Base-by-base conservation (phyloP, 2,113 vertebrate species). In the Coreoperca whiteheadi region DNA sequence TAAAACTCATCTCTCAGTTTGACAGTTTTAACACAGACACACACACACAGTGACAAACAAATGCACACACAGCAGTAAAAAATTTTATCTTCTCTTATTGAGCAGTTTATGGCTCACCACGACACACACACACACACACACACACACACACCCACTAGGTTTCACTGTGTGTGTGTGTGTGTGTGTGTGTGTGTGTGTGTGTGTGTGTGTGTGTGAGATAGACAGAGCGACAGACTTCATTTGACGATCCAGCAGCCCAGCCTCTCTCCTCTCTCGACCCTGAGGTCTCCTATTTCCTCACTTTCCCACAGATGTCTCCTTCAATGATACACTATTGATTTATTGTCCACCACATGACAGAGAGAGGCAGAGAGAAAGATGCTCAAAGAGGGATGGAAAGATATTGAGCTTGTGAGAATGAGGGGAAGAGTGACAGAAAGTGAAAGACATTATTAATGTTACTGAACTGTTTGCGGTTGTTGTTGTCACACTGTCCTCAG, bases 261-360 rank as follows among this genome's bases (percentile, higher is more conserved):
- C 65, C 77, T 81, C 77, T 68, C 75, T 80, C 46, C 82, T 74
- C 79, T 75, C 59, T 61, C 80, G 30, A 68, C 79, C 79, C 67
- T 11, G 77, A 83, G 60, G 80, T 86, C 88, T 79, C 87, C 80
- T 56, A 57, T 90, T 87, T 88, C 88, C 80, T 84, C 83, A 25
- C 86, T 81, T 85, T 91, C 85, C 87, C 83, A 88, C 87, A 92
- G 88, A 89, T 70, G 84, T 94, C 88, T 87, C 89, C 87, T 83
- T 88, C 92, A 82, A 74, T 90, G 85, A 91, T 77, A 56, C 88
- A 60, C 51, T 85, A 92, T 91, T 88, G 92, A 93, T 93, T 92
- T 88, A 89, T 92, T 80, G 90, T 88, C 93, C 72, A 34, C 48
- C 59, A 21, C 77, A 79, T 85, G 92, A 89, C 91, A 79, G 76